Base-by-base conservation (phyloP, 2,888 invertebrate species). In the Thymelicus acteon region DNA sequence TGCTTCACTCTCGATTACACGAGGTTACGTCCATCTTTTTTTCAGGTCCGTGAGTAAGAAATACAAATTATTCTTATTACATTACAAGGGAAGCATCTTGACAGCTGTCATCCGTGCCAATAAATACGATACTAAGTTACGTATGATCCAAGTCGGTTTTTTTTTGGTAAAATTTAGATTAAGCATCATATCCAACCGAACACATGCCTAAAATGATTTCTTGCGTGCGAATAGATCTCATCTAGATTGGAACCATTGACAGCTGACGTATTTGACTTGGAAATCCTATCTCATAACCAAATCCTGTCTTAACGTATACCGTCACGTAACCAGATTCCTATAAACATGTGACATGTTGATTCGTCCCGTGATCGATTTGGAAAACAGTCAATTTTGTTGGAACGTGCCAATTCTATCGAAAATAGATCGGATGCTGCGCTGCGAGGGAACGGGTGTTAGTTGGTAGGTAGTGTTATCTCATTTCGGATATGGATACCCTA, bases 371-470 rank as follows among this genome's bases (percentile, higher is more conserved):
- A 61, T 61, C 61, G 61, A 61, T 61, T 61, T 61, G 15, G 19
- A 61, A 61, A 61, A 47, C 44, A 47, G 61, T 24, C 61, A 47
- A 61, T 61, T 61, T 61, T 24, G 61, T 58, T n/a, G n/a, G 37
- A n/a, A 39, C 58, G 58, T 37, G 39, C 24, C 58, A 37, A n/a
- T n/a, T 58, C 37, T n/a, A 58, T 58, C 58, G 37, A n/a, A 39
- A 58, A 58, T n/a, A 58, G 58, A 58, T 58, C 58, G 37, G n/a
- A 58, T 7, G 31, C 37, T 37, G 39, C 6, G 58, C n/a, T 13
- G 24, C 54, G 54, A 2, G 24, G 54, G 24, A 10, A 12, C 3
- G 10, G 54, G 24, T 19, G 3, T 52, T 12, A 44, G 44, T 44
- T 12, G 44, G 49, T 52, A 19, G n/a, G 8, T 15, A 52, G 52